Evolutionary conservation across 2,797 vertebrate species (phyloP).

Genomic region (Vespertilio murinus): DNA sequence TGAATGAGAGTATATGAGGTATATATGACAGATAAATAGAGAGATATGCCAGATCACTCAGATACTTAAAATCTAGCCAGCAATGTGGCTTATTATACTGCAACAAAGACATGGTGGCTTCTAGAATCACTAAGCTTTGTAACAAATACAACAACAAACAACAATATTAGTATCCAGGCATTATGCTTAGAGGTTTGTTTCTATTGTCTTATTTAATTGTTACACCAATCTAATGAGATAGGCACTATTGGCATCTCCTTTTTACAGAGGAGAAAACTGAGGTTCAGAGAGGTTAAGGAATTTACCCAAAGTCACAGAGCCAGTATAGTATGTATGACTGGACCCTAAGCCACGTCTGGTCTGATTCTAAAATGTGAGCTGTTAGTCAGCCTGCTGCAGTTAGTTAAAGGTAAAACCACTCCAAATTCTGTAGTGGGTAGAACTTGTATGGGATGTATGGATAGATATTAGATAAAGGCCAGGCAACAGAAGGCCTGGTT

Average conservation of each 20-base stretch:
- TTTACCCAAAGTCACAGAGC: background rate
- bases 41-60: background rate
- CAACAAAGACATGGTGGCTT: constrained; percentile 6
- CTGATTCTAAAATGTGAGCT: background rate
- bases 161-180: background rate
- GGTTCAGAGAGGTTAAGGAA: constrained; percentile 27
- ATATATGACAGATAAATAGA: background rate
- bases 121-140: background rate
- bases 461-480: background rate
- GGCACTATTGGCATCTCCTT: background rate
- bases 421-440: background rate
- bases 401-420: constrained; percentile 18
- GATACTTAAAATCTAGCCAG: background rate
- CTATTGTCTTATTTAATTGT: constrained; percentile 12
- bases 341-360: background rate
- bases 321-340: background rate
- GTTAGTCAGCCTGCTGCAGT: constrained; percentile 18
- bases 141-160: background rate
- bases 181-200: constrained; percentile 7
- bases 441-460: background rate
- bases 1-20: background rate
- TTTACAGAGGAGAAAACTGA: constrained; percentile 8
- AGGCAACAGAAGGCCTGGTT: background rate
- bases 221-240: background rate
- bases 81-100: background rate